Evolutionary conservation across 2,888 invertebrate species (phyloP), one percentile per base, ranked within the genome.

Genomic region (Rhingia rostrata): DNA sequence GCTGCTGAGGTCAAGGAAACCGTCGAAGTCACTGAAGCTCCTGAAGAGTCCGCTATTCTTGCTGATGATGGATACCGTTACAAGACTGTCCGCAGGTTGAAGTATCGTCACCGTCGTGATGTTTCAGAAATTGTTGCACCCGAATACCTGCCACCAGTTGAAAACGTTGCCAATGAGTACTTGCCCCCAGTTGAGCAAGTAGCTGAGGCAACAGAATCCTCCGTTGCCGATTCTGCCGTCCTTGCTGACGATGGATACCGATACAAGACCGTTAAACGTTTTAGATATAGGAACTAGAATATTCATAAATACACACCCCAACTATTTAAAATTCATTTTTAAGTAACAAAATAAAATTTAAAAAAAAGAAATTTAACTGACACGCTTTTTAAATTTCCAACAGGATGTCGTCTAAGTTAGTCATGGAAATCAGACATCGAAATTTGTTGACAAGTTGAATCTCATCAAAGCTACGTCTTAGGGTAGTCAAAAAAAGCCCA

Each of bases 61-160:
- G 77, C 70, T 6, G 60, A 77, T 41, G 81, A 82, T 66, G 81
- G 81, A 14, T 83, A 83, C 33, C 83, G 43, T 14, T 84, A 79
- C 39, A 84, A 74, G 60, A 79, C 84, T 37, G 60, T 70, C 3
- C 49, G 75, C 1, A 39, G 45, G 0, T 3, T 88, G n/a, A 88
- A 89, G 22, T 87, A 88, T 33, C 88, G 89, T 3, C 87, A 88
- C 0, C 88, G 88, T 32, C 72, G 75, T 54, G 80, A 70, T 45
- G 77, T 72, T 2, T 63, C 72, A 7, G 72, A 77, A 37, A 51
- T 80, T 41, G 45, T 73, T 53, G 61, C 53, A 9, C 56, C 56
- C 4, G 70, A 75, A 54, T 82, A 82, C 35, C 35, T 82, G 43
- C 82, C 82, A 54, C 77, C 82, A 56, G 49, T 43, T 54, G 72